Evolutionary conservation across 1,140 invertebrate species (phyloP), one percentile per base, ranked within the genome.

Genomic region (Drosophila erecta): DNA sequence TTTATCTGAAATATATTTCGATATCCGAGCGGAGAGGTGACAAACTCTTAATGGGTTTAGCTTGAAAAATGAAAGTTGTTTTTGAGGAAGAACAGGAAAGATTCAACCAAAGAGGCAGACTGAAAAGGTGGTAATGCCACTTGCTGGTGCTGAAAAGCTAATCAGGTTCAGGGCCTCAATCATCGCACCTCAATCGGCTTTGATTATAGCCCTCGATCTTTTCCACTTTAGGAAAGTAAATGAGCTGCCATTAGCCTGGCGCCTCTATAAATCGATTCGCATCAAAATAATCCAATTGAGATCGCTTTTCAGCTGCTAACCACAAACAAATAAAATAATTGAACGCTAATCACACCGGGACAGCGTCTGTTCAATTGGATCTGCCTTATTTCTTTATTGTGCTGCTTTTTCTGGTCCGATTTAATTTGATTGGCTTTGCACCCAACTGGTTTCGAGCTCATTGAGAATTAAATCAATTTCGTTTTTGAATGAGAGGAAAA

Each of bases 241-340:
- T 40, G 41, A 69, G 61, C 62, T 67, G 67, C 55, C 67, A 72
- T 72, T 72, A 73, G 49, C 40, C 67, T n/a, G 71, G 71, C 71
- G 71, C 71, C 71, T 74, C 50, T 38, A 40, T 57, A 74, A 62
- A 74, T 35, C 71, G 59, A 56, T 43, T 64, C 67, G 51, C 67
- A 71, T 56, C 65, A 47, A 74, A 49, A 35, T 64, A 73, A 64
- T 55, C 71, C 57, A 57, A 74, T 55, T 55, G 71, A 49, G 38
- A 44, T 60, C 57, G 40, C 70, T 22, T 35, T 71, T 71, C 72
- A 57, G 69, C 61, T 57, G 54, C 73, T 58, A 66, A 76, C 51
- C 60, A 66, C 72, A 76, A 58, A 76, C 73, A 76, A 76, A 76
- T 76, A 76, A 76, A 76, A 76, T 76, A 76, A 76, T 76, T 67